These are phyloP conservation scores for Theretra japonica DNA, from an alignment of 2,888 invertebrate genomes.

Conservation along the genomic window DNA sequence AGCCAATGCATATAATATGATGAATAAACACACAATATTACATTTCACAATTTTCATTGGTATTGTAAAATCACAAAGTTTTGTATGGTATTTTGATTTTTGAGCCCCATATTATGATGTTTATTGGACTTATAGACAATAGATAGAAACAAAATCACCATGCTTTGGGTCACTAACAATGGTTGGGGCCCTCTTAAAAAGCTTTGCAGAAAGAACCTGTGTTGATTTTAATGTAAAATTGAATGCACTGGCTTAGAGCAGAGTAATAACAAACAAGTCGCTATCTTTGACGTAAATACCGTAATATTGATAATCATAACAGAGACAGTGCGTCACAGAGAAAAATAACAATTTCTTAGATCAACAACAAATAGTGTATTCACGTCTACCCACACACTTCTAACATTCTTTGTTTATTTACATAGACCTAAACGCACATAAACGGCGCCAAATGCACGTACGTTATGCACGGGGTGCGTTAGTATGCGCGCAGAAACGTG, in stretches of 20 bases:
- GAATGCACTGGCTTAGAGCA: background rate
- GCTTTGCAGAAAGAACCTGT: background rate
- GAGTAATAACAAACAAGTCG: background rate
- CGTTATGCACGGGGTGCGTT: background rate
- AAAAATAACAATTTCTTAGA: constrained; percentile 9
- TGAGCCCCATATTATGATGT: no score
- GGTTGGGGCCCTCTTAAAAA: background rate
- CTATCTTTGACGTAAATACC: constrained; percentile 15
- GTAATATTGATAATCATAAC: constrained; percentile 13
- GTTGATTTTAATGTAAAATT: background rate
- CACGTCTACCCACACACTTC: background rate
- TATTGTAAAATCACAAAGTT: no score
- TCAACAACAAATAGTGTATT: constrained; percentile 14
- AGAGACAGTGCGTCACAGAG: background rate
- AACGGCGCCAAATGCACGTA: constrained; percentile 15
- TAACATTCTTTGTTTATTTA: constrained; percentile 18
- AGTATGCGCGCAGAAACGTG: constrained; percentile 1
- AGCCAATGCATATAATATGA: no score
- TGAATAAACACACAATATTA: no score
- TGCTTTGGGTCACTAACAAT: background rate
- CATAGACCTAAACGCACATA: background rate
- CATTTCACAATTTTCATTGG: no score
- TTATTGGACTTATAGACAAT: no score
- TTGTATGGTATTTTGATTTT: no score
- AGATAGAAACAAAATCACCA: no score